Percentiles rank a stretch among this genome's conserved stretches.
Conservation (phyloP, 1,140 invertebrate genomes). For the Copidosoma floridanum region DNA sequence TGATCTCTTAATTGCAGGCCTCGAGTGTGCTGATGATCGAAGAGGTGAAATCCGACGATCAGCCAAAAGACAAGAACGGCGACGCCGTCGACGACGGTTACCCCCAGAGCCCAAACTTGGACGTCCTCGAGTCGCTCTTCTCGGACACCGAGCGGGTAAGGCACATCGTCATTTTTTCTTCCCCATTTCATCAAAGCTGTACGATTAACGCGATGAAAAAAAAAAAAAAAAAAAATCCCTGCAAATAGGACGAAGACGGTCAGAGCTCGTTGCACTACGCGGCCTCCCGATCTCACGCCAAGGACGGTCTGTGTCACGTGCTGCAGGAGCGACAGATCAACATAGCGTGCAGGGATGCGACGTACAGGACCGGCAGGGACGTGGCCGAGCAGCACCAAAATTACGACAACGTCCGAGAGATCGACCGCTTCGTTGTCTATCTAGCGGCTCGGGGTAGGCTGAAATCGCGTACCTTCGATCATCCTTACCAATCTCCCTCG, state of each 20-base stretch:
- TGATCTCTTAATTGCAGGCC: slow-evolving; percentile 7
- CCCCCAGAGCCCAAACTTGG: slow-evolving; percentile 48
- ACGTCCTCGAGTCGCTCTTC: slow-evolving; percentile 61
- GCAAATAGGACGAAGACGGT: slow-evolving; percentile 87
- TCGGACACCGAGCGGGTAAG: slow-evolving; percentile 63
- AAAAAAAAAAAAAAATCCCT: slow-evolving; percentile 12
- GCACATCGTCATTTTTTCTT: neutral
- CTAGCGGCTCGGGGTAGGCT: slow-evolving; percentile 72
- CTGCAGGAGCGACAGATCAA: slow-evolving; percentile 76
- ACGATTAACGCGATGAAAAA: too few relatives aligned
- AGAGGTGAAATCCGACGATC: neutral
- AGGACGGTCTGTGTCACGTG: slow-evolving; percentile 73
- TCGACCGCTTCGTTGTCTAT: slow-evolving; percentile 76
- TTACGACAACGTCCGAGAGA: slow-evolving; percentile 75
- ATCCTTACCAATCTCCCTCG: neutral
- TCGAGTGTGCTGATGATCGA: neutral
- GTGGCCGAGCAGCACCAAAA: slow-evolving; percentile 77
- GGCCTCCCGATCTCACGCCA: slow-evolving; percentile 71
- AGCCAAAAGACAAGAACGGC: slow-evolving; percentile 33
- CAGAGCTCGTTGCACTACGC: slow-evolving; percentile 88
- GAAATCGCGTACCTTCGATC: neutral
- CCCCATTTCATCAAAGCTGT: too few relatives aligned
- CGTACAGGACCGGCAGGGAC: slow-evolving; percentile 83
- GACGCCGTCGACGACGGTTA: slow-evolving; percentile 46
- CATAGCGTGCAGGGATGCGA: slow-evolving; percentile 74